Evolutionary conservation across 1,140 invertebrate species (phyloP).

Genomic region (Cyrtorhinus lividipennis): DNA sequence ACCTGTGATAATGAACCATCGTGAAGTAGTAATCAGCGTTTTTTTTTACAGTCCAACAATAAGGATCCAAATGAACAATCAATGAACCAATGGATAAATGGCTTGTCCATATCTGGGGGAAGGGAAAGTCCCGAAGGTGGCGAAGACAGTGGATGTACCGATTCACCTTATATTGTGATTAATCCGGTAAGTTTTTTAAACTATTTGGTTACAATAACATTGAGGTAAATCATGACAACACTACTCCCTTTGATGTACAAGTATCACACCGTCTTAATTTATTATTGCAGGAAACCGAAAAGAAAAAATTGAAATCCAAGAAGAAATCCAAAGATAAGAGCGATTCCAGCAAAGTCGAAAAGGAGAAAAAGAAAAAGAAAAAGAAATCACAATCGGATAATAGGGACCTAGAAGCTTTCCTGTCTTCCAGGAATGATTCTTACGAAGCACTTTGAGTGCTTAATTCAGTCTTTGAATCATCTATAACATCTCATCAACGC

Average conservation of each 20-base stretch:
- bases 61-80: too few species aligned
- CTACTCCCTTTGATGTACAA: not conserved
- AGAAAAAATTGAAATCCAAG: conserved; percentile 20
- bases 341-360: conserved; percentile 13
- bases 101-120: conserved; percentile 37
- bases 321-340: conserved; percentile 21
- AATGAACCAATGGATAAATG: conserved; percentile 39
- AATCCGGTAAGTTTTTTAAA: not conserved
- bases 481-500: too few species aligned
- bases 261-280: not conserved
- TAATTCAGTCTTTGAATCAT: too few species aligned
- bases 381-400: conserved; percentile 18
- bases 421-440: conserved; percentile 20
- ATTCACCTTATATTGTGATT: conserved; percentile 15
- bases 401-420: conserved; percentile 20
- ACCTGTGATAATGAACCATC: too few species aligned
- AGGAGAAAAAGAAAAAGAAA: conserved; percentile 22
- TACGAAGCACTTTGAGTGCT: conserved; percentile 24
- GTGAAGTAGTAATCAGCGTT: too few species aligned
- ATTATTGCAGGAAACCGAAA: conserved; percentile 8
- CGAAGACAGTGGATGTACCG: conserved; percentile 37
- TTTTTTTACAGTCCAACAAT: too few species aligned
- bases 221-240: not conserved
- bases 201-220: not conserved
- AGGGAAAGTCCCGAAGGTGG: conserved; percentile 43